Evolutionary conservation across 2,113 vertebrate species (phyloP).

Genomic region (Boulengeromyrus knoepffleri): DNA sequence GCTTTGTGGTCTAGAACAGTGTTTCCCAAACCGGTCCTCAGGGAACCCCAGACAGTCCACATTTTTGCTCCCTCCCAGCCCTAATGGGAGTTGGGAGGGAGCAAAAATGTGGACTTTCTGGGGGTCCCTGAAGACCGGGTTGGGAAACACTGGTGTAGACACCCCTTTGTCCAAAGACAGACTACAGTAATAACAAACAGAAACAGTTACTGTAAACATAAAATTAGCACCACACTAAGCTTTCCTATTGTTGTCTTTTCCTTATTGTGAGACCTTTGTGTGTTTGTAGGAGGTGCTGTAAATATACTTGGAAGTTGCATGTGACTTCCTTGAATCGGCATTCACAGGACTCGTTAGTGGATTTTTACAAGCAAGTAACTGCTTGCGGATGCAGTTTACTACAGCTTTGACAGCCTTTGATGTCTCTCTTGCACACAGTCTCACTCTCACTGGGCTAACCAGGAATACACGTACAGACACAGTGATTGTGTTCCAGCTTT

Average conservation of each 20-base stretch:
- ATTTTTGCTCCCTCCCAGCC: not conserved
- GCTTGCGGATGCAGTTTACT: not conserved
- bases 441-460: not conserved
- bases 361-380: not conserved
- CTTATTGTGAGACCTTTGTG: no score
- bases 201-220: not conserved
- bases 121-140: not conserved
- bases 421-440: not conserved
- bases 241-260: not conserved
- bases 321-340: not conserved
- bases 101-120: not conserved
- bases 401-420: not conserved
- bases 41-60: not conserved
- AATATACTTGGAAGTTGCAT: not conserved
- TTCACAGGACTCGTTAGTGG: not conserved
- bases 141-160: constrained; percentile 6
- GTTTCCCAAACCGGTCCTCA: not conserved
- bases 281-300: not conserved
- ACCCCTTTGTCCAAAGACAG: not conserved
- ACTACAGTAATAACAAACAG: not conserved
- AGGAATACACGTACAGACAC: not conserved
- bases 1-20: constrained; percentile 17
- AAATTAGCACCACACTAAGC: not conserved
- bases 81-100: not conserved
- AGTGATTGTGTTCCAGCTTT: not conserved